A percentile compares a stretch with the other conserved stretches of the same genome.
phyloP scores from a whole-genome alignment of 2,113 vertebrate genomes.

The Pelvicachromis taeniatus region DNA sequence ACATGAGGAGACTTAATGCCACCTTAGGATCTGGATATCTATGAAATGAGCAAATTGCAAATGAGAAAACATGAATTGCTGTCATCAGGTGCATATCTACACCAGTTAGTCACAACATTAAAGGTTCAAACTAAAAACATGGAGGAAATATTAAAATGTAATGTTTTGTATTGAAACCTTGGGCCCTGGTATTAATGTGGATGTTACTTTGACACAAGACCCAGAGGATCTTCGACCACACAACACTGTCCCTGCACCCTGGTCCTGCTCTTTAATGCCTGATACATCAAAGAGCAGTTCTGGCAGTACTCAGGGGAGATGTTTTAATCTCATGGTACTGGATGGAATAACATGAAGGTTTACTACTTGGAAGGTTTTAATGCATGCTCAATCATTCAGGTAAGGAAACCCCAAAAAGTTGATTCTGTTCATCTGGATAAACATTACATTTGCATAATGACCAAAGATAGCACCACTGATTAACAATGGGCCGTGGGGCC shows the following conservation, averaged over 20 bases:
- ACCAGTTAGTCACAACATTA: background rate
- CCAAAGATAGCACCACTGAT: background rate
- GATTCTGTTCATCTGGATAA: background rate
- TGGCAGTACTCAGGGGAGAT: background rate
- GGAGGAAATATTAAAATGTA: background rate
- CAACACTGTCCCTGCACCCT: background rate
- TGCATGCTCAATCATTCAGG: background rate
- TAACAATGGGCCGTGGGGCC: background rate
- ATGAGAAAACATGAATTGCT: background rate
- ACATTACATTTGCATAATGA: background rate
- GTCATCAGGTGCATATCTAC: background rate
- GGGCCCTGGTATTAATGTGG: background rate
- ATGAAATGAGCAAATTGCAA: background rate
- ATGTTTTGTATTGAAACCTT: background rate
- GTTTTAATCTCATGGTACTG: background rate
- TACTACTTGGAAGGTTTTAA: background rate
- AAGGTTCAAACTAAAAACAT: background rate
- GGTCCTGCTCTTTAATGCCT: background rate
- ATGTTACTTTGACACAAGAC: background rate
- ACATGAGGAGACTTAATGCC: background rate
- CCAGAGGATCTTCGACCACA: background rate
- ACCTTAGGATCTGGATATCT: background rate
- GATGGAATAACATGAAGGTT: background rate
- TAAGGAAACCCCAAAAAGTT: background rate
- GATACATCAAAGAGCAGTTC: background rate